Conservation (phyloP, 2,888 invertebrate genomes). For the Drosophila hawaiiensis region DNA sequence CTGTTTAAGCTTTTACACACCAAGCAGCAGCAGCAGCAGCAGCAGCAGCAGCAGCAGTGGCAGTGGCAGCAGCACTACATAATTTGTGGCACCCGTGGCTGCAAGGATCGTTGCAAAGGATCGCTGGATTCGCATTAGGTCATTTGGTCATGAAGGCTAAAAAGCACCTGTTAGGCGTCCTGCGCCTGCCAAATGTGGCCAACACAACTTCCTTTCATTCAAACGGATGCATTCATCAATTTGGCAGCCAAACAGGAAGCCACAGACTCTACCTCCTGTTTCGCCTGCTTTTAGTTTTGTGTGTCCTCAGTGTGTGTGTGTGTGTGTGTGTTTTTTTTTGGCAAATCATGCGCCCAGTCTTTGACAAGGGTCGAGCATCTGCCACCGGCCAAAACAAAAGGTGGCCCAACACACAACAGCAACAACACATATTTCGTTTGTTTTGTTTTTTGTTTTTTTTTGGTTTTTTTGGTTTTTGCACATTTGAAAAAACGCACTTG, state of each 20-base stretch:
- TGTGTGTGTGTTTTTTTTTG: constrained; percentile 17
- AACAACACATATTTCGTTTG: neutral
- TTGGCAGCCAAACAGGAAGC: constrained; percentile 70
- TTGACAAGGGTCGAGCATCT: constrained; percentile 77
- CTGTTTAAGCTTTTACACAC: constrained; percentile 67
- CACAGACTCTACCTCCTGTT: constrained; percentile 42
- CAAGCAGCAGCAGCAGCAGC: constrained; percentile 13
- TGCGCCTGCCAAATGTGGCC: constrained; percentile 9
- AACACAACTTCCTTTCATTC: constrained; percentile 65
- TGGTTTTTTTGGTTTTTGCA: constrained; percentile 5
- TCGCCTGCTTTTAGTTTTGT: constrained; percentile 2
- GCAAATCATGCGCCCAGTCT: constrained; percentile 54
- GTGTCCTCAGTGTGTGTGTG: neutral
- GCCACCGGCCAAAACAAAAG: constrained; percentile 48
- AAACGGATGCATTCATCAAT: constrained; percentile 83
- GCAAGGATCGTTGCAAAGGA: constrained; percentile 11
- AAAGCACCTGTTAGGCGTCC: constrained; percentile 73
- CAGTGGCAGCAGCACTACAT: constrained; percentile 49
- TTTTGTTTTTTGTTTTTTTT: neutral
- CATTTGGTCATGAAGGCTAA: constrained; percentile 72
- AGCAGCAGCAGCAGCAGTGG: neutral
- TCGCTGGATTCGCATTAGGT: constrained; percentile 71
- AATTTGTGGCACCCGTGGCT: constrained; percentile 52
- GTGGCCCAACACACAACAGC: constrained; percentile 27
- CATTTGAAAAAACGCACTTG: constrained; percentile 73